Evolutionary conservation across 2,888 invertebrate genomes (phyloP).

Genomic region (Leuctra nigra): DNA sequence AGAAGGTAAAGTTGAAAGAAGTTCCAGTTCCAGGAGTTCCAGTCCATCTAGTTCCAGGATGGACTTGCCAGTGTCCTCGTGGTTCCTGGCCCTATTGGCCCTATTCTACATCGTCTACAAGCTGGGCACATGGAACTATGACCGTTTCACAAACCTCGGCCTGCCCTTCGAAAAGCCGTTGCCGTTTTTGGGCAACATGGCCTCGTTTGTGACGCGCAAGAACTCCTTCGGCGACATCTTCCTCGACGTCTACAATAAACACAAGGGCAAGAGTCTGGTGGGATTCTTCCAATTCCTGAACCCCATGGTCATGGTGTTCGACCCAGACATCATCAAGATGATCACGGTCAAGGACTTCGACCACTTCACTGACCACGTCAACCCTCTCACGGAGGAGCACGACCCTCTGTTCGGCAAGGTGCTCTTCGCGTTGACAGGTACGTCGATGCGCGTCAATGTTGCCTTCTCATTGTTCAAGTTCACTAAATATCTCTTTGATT

Average conservation of each 20-base stretch:
- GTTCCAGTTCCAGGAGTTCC: too few species aligned
- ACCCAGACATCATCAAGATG: slow-evolving; percentile 25
- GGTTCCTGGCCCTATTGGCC: background rate
- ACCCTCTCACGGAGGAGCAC: slow-evolving; percentile 9
- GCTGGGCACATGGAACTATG: background rate
- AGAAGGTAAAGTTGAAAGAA: too few species aligned
- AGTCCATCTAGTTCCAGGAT: too few species aligned
- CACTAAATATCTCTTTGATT: too few species aligned
- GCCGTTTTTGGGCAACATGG: background rate
- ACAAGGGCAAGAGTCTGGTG: background rate
- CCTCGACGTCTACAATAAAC: background rate
- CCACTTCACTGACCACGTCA: slow-evolving; percentile 14
- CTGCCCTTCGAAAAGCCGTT: background rate
- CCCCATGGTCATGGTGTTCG: slow-evolving; percentile 12
- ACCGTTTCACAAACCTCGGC: background rate
- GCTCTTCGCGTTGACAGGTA: slow-evolving; percentile 17
- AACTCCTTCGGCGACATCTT: background rate
- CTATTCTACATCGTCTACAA: background rate
- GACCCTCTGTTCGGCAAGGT: slow-evolving; percentile 11
- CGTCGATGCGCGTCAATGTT: too few species aligned
- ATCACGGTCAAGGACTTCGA: slow-evolving; percentile 23
- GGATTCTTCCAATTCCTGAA: slow-evolving; percentile 9
- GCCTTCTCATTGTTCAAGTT: too few species aligned
- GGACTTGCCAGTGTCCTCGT: background rate
- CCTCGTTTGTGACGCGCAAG: background rate